Evolutionary conservation across 1,140 invertebrate species (phyloP).

Genomic region (Magallana angulata): DNA sequence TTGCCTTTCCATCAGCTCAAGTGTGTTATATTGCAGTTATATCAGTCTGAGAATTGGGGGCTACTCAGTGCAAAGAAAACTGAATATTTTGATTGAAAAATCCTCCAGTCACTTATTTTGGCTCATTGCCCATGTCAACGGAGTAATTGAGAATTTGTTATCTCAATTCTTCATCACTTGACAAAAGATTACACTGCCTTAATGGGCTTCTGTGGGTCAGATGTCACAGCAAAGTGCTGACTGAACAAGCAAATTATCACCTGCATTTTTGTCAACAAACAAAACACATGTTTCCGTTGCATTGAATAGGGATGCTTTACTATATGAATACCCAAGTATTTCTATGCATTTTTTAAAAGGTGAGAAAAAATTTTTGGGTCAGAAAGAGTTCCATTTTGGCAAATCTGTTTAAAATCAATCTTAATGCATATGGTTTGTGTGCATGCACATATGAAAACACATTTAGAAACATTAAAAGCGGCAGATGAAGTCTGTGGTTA

Average conservation of each 20-base stretch:
- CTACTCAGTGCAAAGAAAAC: too few relatives aligned
- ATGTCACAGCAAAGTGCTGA: background rate
- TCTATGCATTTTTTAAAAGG: too few relatives aligned
- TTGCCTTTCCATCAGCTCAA: too few relatives aligned
- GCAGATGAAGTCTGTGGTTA: slow-evolving; percentile 20
- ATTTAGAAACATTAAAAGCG: background rate
- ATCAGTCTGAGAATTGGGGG: too few relatives aligned
- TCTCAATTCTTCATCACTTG: background rate
- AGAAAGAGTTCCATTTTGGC: too few relatives aligned
- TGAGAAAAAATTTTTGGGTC: too few relatives aligned
- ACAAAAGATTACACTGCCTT: background rate
- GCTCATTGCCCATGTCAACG: background rate
- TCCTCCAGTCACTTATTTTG: background rate
- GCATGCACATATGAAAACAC: slow-evolving; percentile 6
- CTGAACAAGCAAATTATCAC: background rate
- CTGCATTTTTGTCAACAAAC: slow-evolving; percentile 11
- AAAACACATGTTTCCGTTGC: background rate
- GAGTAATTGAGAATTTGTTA: background rate
- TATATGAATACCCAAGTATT: too few relatives aligned
- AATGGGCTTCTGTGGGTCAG: background rate
- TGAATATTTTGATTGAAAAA: background rate
- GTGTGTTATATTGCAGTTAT: too few relatives aligned
- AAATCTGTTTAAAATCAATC: background rate
- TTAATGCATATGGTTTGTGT: slow-evolving; percentile 1
- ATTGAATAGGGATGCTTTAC: background rate